Conservation (phyloP, 1,140 invertebrate genomes). For the Episyrphus balteatus region DNA sequence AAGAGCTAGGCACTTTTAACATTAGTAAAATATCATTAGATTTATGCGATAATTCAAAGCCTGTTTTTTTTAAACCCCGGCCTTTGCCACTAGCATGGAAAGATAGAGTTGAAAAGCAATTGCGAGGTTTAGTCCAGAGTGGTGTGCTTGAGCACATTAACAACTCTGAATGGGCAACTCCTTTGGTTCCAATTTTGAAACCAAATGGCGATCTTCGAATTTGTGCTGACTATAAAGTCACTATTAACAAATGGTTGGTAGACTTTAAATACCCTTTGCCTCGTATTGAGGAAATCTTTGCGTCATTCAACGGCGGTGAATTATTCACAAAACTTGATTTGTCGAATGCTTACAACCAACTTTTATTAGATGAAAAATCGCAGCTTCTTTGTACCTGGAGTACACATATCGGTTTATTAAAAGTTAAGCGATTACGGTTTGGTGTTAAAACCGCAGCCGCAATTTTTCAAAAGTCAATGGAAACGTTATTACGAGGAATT, state of each 20-base stretch:
- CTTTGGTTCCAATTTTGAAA: constrained; percentile 17
- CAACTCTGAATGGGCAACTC: constrained; percentile 15
- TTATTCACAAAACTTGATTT: constrained; percentile 34
- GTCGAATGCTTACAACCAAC: constrained; percentile 33
- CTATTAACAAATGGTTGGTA: constrained; percentile 28
- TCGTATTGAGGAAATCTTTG: constrained; percentile 24
- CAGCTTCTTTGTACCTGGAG: constrained; percentile 10
- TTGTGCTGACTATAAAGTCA: constrained; percentile 37
- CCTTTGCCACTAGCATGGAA: constrained; percentile 14
- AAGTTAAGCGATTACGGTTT: constrained; percentile 19
- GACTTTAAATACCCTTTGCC: constrained; percentile 33
- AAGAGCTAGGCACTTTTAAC: constrained; percentile 3
- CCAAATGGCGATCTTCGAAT: constrained; percentile 12
- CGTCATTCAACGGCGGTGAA: constrained; percentile 13
- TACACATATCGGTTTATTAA: constrained; percentile 17
- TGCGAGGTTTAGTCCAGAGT: constrained; percentile 10
- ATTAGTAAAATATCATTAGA: constrained; percentile 3
- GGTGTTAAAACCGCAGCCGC: constrained; percentile 23
- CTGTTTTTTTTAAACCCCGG: constrained; percentile 19
- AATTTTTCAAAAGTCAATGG: constrained; percentile 36
- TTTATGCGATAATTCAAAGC: constrained; percentile 11
- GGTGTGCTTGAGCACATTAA: constrained; percentile 8
- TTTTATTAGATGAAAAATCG: constrained; percentile 18
- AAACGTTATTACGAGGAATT: constrained; percentile 21
- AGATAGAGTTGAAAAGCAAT: constrained; percentile 11